Conservation (phyloP, 2,797 vertebrate species). For the Halcyon smyrnensis region DNA sequence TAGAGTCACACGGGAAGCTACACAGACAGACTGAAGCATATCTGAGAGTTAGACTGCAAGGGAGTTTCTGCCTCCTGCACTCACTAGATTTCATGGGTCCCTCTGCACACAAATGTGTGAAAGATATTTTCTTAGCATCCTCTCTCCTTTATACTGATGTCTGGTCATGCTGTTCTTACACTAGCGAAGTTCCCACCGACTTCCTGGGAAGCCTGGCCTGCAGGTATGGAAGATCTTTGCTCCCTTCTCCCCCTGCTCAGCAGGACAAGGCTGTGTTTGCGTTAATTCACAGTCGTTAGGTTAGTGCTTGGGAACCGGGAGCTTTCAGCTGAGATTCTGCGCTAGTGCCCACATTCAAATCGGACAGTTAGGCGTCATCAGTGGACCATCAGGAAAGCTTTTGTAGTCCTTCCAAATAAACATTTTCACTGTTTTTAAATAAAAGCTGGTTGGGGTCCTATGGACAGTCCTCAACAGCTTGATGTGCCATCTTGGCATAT, state of each 20-base stretch:
- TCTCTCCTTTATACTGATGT: neutral
- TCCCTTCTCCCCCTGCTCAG: neutral
- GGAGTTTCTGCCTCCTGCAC: neutral
- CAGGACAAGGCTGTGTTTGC: neutral
- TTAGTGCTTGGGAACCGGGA: neutral
- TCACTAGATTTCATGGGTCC: neutral
- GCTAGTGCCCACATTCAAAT: neutral
- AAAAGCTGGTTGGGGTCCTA: conserved; percentile 5
- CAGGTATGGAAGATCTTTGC: neutral
- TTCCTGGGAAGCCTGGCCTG: neutral
- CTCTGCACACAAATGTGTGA: neutral
- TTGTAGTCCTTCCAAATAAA: conserved; percentile 9
- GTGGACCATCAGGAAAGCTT: neutral
- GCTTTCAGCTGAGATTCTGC: neutral
- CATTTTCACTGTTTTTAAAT: neutral
- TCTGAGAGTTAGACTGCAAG: neutral
- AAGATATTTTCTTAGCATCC: neutral
- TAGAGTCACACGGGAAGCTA: neutral
- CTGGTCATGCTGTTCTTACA: neutral
- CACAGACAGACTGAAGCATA: neutral
- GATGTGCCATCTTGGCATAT: neutral
- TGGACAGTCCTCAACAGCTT: neutral
- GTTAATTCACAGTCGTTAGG: neutral
- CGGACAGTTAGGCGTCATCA: neutral
- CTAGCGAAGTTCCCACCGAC: neutral